Base-by-base conservation (phyloP, 1,140 invertebrate species). In the Drosophila sechellia region DNA sequence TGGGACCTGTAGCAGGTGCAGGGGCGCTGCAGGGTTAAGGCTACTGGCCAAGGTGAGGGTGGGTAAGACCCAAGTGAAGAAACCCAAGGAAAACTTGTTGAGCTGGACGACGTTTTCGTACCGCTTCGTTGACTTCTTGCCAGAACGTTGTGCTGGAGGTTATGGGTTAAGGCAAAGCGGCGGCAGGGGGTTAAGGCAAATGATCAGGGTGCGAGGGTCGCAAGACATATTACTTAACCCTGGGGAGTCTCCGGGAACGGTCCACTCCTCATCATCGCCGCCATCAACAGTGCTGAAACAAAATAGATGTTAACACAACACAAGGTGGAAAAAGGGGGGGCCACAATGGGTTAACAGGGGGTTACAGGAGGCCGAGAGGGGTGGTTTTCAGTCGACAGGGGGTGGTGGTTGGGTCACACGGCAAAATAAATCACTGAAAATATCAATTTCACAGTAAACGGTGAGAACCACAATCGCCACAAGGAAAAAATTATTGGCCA, bases 241-340 rank as follows among this genome's bases (percentile, higher is more conserved):
- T 25, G 39, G 70, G 58, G 22, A 46, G 50, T 56, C 46, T 42
- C 56, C 39, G 76, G 70, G 48, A 80, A 64, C 60, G 61, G 61
- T 52, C 52, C 70, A 13, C 37, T 39, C 37, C 37, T 39, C 37
- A 12, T n/a, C 39, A 74, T 46, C 46, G 45, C 50, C 45, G 54
- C 48, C 48, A 45, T 50, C 58, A 72, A 34, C 53, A 39, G 20
- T 25, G 53, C 45, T 46, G 34, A 60, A 64, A 64, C 27, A 83
- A 80, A 83, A 64, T 83, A 76, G 77, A 75, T 83, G 79, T 79
- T 83, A 83, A 66, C 78, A 71, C 54, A 77, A 77, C 48, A 63
- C 65, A 53, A 45, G 34, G 50, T 43, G 65, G 42, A 40, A 34
- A 39, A 12, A 1, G 4, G 13, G 31, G 15, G 49, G 31, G 27